Percentiles rank a stretch among this genome's conserved stretches.
Evolutionary conservation across 2,113 vertebrate species (phyloP).

Genomic region (Pyrgilauda ruficollis): DNA sequence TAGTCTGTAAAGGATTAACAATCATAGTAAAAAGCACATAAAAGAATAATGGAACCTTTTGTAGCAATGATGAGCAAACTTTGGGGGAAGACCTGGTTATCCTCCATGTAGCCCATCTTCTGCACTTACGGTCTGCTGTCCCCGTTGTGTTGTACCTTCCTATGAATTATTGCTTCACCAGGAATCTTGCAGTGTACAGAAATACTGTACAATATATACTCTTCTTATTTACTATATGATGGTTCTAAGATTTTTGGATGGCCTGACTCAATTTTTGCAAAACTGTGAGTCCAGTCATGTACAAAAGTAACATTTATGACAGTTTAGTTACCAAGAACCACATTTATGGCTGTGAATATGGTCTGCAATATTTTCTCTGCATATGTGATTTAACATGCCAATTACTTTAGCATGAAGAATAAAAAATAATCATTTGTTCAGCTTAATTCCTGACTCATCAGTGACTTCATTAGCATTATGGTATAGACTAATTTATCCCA

Average conservation of each 20-base stretch:
- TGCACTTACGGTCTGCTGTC: not conserved
- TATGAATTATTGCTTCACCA: not conserved
- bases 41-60: not conserved
- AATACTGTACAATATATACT: not conserved
- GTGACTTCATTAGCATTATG: not conserved
- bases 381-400: not conserved
- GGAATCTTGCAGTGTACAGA: not conserved
- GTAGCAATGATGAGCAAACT: not conserved
- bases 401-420: not conserved
- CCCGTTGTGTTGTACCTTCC: not conserved
- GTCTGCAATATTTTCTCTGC: not conserved
- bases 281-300: not conserved
- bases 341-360: not conserved
- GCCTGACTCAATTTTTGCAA: not conserved
- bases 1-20: not conserved
- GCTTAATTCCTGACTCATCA: not conserved
- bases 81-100: not conserved
- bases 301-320: not conserved
- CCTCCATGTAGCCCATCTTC: not conserved
- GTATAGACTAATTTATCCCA: not conserved
- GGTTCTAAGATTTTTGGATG: not conserved
- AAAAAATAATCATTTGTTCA: not conserved
- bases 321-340: not conserved
- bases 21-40: not conserved
- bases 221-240: not conserved